phyloP scores from a whole-genome alignment of 2,113 vertebrate genomes.

The Amia ocellicauda region DNA sequence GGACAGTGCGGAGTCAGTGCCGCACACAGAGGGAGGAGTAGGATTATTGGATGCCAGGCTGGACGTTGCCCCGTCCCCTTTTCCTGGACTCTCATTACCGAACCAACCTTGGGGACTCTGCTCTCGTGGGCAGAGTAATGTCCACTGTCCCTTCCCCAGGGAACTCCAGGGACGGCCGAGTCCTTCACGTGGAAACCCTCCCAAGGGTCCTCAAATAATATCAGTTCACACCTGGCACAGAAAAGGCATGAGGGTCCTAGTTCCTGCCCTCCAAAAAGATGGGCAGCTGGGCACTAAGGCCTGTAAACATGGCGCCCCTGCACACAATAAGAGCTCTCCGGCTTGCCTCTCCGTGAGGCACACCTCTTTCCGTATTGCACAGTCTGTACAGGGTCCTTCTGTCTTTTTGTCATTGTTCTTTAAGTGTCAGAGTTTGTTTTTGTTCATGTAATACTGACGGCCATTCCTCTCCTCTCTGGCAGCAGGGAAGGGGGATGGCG shows the following conservation, averaged over 20 bases:
- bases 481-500: neutral
- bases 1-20: neutral
- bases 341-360: neutral
- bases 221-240: too few relatives aligned
- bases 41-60: too few relatives aligned
- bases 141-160: too few relatives aligned
- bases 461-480: too few relatives aligned
- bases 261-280: neutral
- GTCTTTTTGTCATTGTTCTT: neutral
- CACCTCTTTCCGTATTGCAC: neutral
- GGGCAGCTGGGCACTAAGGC: neutral
- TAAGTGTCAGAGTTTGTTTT: neutral
- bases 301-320: neutral
- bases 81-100: too few relatives aligned
- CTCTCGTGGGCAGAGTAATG: too few relatives aligned
- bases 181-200: too few relatives aligned
- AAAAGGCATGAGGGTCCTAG: neutral
- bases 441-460: too few relatives aligned
- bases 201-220: too few relatives aligned
- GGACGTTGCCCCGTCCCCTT: neutral
- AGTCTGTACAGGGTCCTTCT: neutral
- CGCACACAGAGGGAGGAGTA: neutral
- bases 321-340: neutral
- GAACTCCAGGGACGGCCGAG: too few relatives aligned
- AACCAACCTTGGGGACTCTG: neutral